Evolutionary conservation across 2,888 invertebrate genomes (phyloP).

Genomic region (Molanna angustata): DNA sequence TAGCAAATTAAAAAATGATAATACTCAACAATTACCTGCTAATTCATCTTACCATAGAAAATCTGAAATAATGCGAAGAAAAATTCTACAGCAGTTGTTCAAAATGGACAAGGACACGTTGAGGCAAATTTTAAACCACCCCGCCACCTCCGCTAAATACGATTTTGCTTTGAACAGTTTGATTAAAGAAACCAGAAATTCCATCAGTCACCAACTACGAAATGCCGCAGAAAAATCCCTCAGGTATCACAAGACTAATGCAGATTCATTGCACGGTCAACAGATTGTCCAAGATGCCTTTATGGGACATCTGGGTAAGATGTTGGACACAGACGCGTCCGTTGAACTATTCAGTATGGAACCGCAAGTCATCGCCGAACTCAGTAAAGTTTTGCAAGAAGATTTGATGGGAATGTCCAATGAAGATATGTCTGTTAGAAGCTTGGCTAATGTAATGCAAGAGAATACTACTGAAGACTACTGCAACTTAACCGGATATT

Average conservation of each 20-base stretch:
- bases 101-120: conserved; percentile 54
- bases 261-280: conserved; percentile 61
- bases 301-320: conserved; percentile 65
- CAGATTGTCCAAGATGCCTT: conserved; percentile 71
- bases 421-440: conserved; percentile 21
- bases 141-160: conserved; percentile 52
- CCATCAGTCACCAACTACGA: conserved; percentile 48
- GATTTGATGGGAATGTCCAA: conserved; percentile 37
- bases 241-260: conserved; percentile 42
- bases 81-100: conserved; percentile 52
- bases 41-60: conserved; percentile 16
- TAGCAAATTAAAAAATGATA: conserved; percentile 11
- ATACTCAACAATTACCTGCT: background rate
- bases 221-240: conserved; percentile 52
- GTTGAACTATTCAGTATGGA: conserved; percentile 57
- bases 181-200: conserved; percentile 52
- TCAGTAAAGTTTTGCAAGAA: conserved; percentile 55
- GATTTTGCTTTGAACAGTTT: conserved; percentile 53
- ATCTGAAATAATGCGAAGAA: conserved; percentile 33
- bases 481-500: too few species aligned
- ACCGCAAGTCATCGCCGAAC: conserved; percentile 58
- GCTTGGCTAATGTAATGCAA: conserved; percentile 22
- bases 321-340: conserved; percentile 57
- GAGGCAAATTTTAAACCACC: conserved; percentile 51
- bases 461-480: conserved; percentile 21